Base-by-base conservation (phyloP, 2,888 invertebrate species). In the Drepanosiphum platanoidis region DNA sequence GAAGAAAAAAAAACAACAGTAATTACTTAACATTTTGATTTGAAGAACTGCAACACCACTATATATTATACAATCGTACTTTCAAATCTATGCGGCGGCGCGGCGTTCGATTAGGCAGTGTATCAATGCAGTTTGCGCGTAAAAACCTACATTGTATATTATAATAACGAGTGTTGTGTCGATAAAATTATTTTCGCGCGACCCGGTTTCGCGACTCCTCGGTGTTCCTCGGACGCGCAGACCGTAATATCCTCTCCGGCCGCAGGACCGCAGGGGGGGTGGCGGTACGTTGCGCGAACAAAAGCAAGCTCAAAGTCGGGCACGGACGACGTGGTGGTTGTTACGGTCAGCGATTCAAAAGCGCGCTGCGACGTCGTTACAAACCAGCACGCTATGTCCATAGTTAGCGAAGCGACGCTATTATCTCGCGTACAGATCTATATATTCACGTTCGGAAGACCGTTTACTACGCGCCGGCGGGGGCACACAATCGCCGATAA, bases 71-170 rank as follows among this genome's bases (percentile, higher is more conserved):
- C 27, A 46, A 58, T 80, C 80, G 36, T 0, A 70, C 80, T 80
- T 70, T 70, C 70, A 36, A 70, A 80, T 80, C 80, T 71, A n/a
- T n/a, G n/a, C n/a, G n/a, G n/a, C n/a, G n/a, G n/a, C n/a, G 15
- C 70, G n/a, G n/a, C n/a, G 52, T 70, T 70, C 30, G 70, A 58
- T 46, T 68, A 34, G n/a, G 32, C 15, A 30, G 42, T 42, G 30
- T 27, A 32, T 34, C 15, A 72, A n/a, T n/a, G n/a, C n/a, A n/a
- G n/a, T n/a, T n/a, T n/a, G n/a, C n/a, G n/a, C n/a, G n/a, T n/a
- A n/a, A n/a, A n/a, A n/a, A n/a, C n/a, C n/a, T n/a, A n/a, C n/a
- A n/a, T n/a, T n/a, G n/a, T 46, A 46, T 46, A 52, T 0, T 52
- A 52, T 52, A 52, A 52, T 18, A 52, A 52, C 22, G 0, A 52